These are phyloP conservation scores for Dicrostonyx torquatus DNA, from an alignment of 2,797 vertebrate species.

Conservation along the genomic window DNA sequence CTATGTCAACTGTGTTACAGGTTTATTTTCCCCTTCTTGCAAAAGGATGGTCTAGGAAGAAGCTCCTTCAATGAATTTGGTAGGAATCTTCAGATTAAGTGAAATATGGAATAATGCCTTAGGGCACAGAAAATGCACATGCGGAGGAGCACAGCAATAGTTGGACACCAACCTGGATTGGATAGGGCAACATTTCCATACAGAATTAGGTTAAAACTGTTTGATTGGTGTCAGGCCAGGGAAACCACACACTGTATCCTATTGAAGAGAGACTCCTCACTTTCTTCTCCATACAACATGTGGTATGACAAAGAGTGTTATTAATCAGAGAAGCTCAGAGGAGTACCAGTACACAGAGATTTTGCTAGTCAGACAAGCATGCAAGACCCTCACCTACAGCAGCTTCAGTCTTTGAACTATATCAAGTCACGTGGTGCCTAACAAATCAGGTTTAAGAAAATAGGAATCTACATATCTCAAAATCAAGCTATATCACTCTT, in stretches of 20 bases:
- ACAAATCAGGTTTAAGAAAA: not conserved
- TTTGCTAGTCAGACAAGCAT: not conserved
- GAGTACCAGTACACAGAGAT: not conserved
- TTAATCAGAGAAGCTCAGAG: not conserved
- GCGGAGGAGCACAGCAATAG: not conserved
- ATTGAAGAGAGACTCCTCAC: not conserved
- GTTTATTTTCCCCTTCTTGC: not conserved
- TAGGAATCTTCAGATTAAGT: not conserved
- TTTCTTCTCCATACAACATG: not conserved
- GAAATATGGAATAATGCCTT: not conserved
- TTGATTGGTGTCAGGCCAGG: not conserved
- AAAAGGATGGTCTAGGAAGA: not conserved
- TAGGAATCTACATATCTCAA: not conserved
- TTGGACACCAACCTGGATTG: not conserved
- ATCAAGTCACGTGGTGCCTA: not conserved
- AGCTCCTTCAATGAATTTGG: not conserved
- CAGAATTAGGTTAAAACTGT: not conserved
- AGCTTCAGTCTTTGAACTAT: not conserved
- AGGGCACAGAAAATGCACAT: not conserved
- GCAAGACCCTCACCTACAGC: not conserved
- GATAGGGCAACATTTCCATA: not conserved
- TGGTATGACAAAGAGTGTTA: not conserved
- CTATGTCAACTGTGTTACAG: not conserved
- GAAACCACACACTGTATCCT: not conserved
- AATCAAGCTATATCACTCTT: not conserved